phyloP scores from a whole-genome alignment of 2,888 invertebrate genomes.

The Hydropsyche betteni region DNA sequence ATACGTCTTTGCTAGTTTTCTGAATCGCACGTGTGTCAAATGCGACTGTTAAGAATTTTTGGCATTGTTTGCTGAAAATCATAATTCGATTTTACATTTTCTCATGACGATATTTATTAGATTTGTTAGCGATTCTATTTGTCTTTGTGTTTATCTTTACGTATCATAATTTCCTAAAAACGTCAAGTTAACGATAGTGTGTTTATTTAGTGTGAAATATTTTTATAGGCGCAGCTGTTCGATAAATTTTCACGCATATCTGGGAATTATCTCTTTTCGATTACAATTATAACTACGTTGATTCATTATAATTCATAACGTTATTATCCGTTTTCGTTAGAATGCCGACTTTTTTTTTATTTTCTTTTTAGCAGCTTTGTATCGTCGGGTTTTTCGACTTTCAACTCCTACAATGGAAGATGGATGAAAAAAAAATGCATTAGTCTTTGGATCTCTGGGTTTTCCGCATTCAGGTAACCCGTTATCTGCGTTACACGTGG shows the following conservation, averaged over 20 bases:
- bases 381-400: background rate
- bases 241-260: constrained; percentile 26
- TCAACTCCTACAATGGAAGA: no score
- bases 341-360: background rate
- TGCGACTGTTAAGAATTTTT: no score
- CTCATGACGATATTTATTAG: background rate
- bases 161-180: constrained; percentile 19
- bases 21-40: no score
- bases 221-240: constrained; percentile 22
- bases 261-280: constrained; percentile 28
- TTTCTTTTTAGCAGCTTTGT: background rate
- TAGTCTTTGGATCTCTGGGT: no score
- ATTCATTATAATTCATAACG: background rate
- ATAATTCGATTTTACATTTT: background rate
- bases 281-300: background rate
- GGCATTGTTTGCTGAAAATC: no score
- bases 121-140: background rate
- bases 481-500: no score
- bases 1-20: no score
- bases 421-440: no score
- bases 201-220: constrained; percentile 24
- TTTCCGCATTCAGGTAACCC: no score
- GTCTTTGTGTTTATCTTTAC: background rate
- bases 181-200: constrained; percentile 24
- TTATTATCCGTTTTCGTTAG: background rate